phyloP scores from a whole-genome alignment of 1,140 invertebrate genomes.

The Phymastichus coffea region DNA sequence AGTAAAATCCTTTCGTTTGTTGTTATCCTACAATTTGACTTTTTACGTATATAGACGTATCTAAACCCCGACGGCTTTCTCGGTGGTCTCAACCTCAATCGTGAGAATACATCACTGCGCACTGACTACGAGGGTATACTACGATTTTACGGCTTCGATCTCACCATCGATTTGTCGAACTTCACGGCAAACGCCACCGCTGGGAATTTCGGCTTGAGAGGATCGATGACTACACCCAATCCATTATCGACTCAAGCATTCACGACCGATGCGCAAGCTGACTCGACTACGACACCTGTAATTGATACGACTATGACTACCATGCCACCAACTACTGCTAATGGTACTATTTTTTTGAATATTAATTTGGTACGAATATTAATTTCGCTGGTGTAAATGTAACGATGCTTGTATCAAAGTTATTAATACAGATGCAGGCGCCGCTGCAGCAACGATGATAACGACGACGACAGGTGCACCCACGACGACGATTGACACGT shows the following conservation, averaged over 20 bases:
- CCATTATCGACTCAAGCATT: constrained; percentile 22
- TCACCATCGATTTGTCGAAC: constrained; percentile 37
- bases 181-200: constrained; percentile 7
- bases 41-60: constrained; percentile 69
- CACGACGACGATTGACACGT: background rate
- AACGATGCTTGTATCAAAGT: no score
- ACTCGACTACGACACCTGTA: constrained; percentile 16
- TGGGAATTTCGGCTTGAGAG: constrained; percentile 15
- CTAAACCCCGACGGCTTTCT: constrained; percentile 78
- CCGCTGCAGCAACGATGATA: background rate
- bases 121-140: constrained; percentile 69
- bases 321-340: constrained; percentile 6
- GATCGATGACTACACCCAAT: constrained; percentile 24
- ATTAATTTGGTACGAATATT: no score
- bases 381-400: no score
- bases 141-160: constrained; percentile 76
- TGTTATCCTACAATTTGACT: no score
- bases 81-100: constrained; percentile 73
- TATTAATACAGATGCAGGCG: background rate
- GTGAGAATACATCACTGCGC: constrained; percentile 71
- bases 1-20: background rate
- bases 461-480: background rate
- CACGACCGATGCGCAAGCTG: constrained; percentile 6
- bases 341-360: no score
- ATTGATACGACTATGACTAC: constrained; percentile 3